Evolutionary conservation across 2,888 invertebrate species (phyloP).

Genomic region (Sphecodes monilicornis): DNA sequence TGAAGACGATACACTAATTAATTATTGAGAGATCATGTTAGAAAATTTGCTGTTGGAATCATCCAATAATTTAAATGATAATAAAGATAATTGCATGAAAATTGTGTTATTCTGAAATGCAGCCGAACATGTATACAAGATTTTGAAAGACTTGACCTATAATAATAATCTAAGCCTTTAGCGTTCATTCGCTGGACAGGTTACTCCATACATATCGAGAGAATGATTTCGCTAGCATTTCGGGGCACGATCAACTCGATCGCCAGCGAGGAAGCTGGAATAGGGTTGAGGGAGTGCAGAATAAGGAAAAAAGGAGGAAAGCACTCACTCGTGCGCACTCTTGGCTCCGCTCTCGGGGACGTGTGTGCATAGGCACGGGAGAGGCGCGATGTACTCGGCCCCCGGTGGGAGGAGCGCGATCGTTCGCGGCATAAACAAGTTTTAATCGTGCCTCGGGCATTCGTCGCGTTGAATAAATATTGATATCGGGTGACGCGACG

Average conservation of each 20-base stretch:
- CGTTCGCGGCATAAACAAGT: constrained; percentile 82
- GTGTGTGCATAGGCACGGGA: constrained; percentile 73
- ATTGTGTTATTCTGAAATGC: no score
- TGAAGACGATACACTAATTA: no score
- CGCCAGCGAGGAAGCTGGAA: not conserved
- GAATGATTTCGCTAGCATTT: not conserved
- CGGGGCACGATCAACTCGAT: constrained; percentile 34
- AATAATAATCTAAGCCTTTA: no score
- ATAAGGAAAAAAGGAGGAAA: not conserved
- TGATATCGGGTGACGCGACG: constrained; percentile 80
- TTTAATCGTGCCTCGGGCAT: constrained; percentile 81
- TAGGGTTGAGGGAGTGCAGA: not conserved
- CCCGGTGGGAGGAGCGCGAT: constrained; percentile 78
- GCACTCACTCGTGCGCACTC: not conserved
- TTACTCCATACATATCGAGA: not conserved
- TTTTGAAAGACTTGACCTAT: no score
- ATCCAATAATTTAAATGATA: no score
- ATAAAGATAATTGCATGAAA: no score
- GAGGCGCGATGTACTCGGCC: constrained; percentile 55
- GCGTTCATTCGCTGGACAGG: not conserved
- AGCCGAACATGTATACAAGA: no score
- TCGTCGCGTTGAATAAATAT: constrained; percentile 83
- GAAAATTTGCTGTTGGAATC: no score
- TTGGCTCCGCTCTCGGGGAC: not conserved
- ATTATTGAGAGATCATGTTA: no score